Evolutionary conservation across 2,797 vertebrate species (phyloP).

Genomic region (Gallirallus australis): DNA sequence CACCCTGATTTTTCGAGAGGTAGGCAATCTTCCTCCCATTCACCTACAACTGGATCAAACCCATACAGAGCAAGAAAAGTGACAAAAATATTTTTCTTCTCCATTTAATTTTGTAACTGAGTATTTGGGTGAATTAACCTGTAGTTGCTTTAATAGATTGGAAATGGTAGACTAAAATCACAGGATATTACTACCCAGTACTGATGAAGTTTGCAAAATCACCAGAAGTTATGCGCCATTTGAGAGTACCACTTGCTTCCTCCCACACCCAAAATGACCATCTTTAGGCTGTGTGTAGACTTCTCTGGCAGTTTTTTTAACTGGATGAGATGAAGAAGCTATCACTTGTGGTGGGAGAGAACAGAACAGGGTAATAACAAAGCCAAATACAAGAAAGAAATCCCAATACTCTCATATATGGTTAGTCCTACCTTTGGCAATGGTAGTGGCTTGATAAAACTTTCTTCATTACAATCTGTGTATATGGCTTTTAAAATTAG

Average conservation of each 20-base stretch:
- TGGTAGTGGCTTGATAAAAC: accelerated
- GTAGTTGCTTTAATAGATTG: background rate
- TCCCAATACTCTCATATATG: background rate
- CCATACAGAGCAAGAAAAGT: background rate
- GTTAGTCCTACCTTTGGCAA: background rate
- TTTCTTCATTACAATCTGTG: background rate
- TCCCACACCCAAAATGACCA: background rate
- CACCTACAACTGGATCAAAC: background rate
- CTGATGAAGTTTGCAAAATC: background rate
- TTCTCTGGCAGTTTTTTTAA: background rate
- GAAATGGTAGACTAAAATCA: background rate
- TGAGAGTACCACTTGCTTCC: background rate
- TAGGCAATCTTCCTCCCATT: background rate
- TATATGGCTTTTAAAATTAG: background rate
- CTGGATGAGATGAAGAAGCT: background rate
- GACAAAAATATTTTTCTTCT: background rate
- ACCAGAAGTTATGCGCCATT: background rate
- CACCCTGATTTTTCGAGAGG: background rate
- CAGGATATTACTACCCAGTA: background rate
- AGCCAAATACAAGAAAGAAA: background rate
- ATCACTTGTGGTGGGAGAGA: background rate
- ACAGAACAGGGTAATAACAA: background rate
- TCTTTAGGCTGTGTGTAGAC: background rate
- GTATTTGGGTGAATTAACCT: background rate
- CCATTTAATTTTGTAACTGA: background rate